These are phyloP conservation scores for Agonopterix arenella DNA, from an alignment of 2,888 invertebrate species.

Conservation along the genomic window DNA sequence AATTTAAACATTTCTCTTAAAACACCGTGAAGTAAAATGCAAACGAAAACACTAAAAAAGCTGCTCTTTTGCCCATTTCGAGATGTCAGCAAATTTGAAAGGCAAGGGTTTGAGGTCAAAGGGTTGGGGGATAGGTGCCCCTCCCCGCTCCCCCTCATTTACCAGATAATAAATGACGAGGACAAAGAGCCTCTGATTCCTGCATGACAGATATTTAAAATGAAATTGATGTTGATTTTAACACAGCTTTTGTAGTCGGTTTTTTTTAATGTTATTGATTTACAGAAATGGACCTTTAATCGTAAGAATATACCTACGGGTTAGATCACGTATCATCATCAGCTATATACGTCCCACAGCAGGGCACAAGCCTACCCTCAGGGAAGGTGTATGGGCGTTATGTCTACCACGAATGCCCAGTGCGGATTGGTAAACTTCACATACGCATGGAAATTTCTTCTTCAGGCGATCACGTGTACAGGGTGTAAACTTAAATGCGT, in stretches of 20 bases:
- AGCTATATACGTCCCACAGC: no score
- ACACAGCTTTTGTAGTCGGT: slow-evolving; percentile 2
- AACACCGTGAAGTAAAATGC: slow-evolving; percentile 9
- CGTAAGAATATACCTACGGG: no score
- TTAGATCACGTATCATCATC: no score
- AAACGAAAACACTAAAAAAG: slow-evolving; percentile 16
- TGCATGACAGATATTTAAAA: slow-evolving; percentile 11
- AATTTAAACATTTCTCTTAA: no score
- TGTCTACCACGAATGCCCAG: no score
- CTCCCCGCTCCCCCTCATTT: slow-evolving; percentile 19
- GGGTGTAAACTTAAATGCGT: no score
- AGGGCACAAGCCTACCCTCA: no score
- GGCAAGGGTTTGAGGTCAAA: slow-evolving; percentile 4
- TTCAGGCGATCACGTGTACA: no score
- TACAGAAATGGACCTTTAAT: no score
- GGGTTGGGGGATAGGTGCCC: slow-evolving; percentile 8
- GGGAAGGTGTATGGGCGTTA: no score
- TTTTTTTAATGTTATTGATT: background rate
- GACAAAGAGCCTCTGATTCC: slow-evolving; percentile 20
- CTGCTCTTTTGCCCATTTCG: slow-evolving; percentile 13
- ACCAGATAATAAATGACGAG: slow-evolving; percentile 25
- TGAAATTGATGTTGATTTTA: slow-evolving; percentile 4
- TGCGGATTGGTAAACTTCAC: no score
- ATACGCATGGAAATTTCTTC: no score
- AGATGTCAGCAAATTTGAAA: slow-evolving; percentile 15